These are phyloP conservation scores for Dicyrtomina minuta DNA, from an alignment of 2,888 invertebrate species.

Conservation along the genomic window DNA sequence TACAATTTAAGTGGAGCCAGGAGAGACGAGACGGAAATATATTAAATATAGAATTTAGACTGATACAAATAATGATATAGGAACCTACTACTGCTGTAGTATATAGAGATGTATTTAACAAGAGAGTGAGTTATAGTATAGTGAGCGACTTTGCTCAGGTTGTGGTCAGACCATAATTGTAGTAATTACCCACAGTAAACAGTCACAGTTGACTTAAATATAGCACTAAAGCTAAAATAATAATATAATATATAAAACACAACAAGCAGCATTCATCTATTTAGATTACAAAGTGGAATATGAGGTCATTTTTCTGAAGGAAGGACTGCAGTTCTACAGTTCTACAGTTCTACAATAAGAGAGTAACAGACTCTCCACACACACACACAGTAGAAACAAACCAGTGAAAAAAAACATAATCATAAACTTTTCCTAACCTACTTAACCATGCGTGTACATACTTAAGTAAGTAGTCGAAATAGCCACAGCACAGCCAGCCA, in stretches of 20 bases:
- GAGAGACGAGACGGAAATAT: too few relatives aligned
- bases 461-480: too few relatives aligned
- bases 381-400: too few relatives aligned
- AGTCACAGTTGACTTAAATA: slow-evolving; percentile 22
- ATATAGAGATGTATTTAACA: too few relatives aligned
- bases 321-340: too few relatives aligned
- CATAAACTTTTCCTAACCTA: slow-evolving; percentile 49
- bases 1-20: neutral
- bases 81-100: too few relatives aligned
- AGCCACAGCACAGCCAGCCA: too few relatives aligned
- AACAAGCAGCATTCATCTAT: neutral
- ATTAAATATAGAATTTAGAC: too few relatives aligned
- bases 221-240: neutral
- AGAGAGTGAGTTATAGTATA: neutral
- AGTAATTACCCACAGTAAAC: slow-evolving; percentile 2
- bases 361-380: too few relatives aligned
- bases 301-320: slow-evolving; percentile 25
- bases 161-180: slow-evolving; percentile 4
- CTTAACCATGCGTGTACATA: slow-evolving; percentile 38
- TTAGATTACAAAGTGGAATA: slow-evolving; percentile 28
- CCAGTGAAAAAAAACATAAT: slow-evolving; percentile 28
- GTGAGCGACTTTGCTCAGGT: neutral
- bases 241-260: neutral
- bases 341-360: too few relatives aligned
- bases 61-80: too few relatives aligned